Evolutionary conservation across 2,888 invertebrate genomes (phyloP).

Genomic region (Atrina japonica): DNA sequence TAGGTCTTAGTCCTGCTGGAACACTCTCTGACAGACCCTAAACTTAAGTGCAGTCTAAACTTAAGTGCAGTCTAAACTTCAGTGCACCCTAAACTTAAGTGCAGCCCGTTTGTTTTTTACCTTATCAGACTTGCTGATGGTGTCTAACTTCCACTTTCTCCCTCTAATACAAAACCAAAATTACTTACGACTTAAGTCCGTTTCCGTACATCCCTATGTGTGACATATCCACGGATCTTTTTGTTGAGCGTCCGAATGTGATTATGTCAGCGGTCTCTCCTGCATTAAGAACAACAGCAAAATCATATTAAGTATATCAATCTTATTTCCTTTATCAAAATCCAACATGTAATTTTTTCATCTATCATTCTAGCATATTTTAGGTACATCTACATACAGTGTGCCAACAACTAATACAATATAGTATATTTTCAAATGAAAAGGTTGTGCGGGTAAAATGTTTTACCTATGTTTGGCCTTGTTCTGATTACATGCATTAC

Average conservation of each 20-base stretch:
- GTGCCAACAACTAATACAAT: background rate
- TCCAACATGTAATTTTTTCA: background rate
- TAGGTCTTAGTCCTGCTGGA: no score
- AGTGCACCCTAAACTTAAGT: no score
- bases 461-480: no score
- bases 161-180: no score
- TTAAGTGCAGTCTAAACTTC: no score
- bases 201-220: constrained; percentile 82
- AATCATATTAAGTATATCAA: background rate
- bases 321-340: background rate
- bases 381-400: background rate
- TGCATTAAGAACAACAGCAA: constrained; percentile 62
- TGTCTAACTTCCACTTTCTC: no score
- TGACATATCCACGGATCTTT: constrained; percentile 76
- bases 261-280: constrained; percentile 80
- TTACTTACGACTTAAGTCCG: constrained; percentile 82
- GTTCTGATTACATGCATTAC: no score
- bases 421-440: background rate
- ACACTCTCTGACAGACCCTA: no score
- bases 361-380: background rate
- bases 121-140: no score
- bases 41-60: no score
- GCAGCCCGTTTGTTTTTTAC: no score
- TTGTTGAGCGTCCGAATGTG: constrained; percentile 80
- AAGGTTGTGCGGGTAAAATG: no score